A percentile compares a stretch with the other conserved stretches of the same genome.
Evolutionary conservation across 92 coral and sea anemone species (phyloP).

Genomic region (Porites evermanni): DNA sequence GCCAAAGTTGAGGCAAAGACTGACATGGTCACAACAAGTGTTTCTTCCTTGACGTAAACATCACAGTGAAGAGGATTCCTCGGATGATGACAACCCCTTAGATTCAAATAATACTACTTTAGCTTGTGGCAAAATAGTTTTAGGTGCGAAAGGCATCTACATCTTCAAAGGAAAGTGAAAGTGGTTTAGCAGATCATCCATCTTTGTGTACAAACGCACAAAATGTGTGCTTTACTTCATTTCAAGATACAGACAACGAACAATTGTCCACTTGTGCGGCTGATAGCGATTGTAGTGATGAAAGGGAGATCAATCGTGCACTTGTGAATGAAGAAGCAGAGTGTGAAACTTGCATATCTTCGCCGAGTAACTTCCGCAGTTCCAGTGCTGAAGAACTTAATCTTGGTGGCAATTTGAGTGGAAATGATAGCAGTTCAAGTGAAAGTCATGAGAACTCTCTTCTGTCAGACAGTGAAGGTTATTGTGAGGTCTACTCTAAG

Average conservation of each 20-base stretch:
- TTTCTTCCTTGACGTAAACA: not conserved
- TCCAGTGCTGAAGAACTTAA: conserved; percentile 30
- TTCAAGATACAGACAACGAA: conserved; percentile 13
- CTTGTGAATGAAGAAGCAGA: conserved; percentile 29
- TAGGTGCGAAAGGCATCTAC: conserved; percentile 10
- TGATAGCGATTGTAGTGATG: too few species aligned
- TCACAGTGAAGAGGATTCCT: conserved; percentile 17
- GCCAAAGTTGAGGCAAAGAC: conserved; percentile 8
- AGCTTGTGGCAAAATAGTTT: conserved; percentile 22
- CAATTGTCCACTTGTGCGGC: conserved; percentile 16
- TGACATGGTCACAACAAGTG: conserved; percentile 8
- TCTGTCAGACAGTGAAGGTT: conserved; percentile 4
- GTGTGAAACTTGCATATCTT: not conserved
- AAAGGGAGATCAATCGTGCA: conserved; percentile 20
- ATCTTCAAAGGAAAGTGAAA: conserved; percentile 38
- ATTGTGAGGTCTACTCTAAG: not conserved
- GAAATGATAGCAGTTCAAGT: conserved; percentile 14
- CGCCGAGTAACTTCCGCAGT: conserved; percentile 16
- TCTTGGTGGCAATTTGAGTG: conserved; percentile 3
- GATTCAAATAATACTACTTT: conserved; percentile 24
- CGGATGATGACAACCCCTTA: conserved; percentile 17
- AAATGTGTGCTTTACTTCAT: conserved; percentile 16
- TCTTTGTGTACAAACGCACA: not conserved
- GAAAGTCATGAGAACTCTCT: conserved; percentile 3
- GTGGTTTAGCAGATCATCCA: conserved; percentile 41